These are phyloP conservation scores for Crocallis elinguaria DNA, from an alignment of 2,888 invertebrate species.

Conservation along the genomic window DNA sequence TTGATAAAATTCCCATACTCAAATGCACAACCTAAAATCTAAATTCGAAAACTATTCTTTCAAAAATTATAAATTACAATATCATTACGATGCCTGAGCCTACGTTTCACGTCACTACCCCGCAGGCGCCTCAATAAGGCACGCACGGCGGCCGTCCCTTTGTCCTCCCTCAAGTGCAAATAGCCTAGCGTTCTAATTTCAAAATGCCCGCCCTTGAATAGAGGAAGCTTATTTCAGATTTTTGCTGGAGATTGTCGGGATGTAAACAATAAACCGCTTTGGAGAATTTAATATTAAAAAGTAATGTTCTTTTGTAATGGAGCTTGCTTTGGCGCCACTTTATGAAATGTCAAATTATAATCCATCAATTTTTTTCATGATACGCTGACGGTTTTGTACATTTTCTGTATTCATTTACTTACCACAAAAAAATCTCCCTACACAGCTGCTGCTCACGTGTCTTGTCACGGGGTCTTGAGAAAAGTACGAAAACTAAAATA, in stretches of 20 bases:
- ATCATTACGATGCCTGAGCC: neutral
- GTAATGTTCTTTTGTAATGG: too few species aligned
- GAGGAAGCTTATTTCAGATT: conserved; percentile 57
- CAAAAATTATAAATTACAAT: neutral
- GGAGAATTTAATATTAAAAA: neutral
- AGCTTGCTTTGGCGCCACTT: too few species aligned
- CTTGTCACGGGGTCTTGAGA: too few species aligned
- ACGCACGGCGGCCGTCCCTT: conserved; percentile 61
- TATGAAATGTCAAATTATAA: neutral
- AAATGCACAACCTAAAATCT: too few species aligned
- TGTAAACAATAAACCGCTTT: conserved; percentile 18
- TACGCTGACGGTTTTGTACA: too few species aligned
- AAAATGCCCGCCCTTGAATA: conserved; percentile 62
- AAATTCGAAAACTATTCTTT: neutral
- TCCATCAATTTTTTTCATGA: too few species aligned
- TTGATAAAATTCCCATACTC: too few species aligned
- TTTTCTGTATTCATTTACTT: too few species aligned
- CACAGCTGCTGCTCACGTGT: too few species aligned
- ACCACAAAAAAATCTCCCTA: too few species aligned
- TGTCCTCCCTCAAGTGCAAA: conserved; percentile 73
- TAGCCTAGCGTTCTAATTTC: conserved; percentile 77
- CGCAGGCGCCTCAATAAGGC: conserved; percentile 52
- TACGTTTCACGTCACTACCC: conserved; percentile 33
- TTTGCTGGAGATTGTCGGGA: conserved; percentile 38
- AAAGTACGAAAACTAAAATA: too few species aligned